phyloP scores from a whole-genome alignment of 1,140 invertebrate genomes.

The Drosophila bocki region DNA sequence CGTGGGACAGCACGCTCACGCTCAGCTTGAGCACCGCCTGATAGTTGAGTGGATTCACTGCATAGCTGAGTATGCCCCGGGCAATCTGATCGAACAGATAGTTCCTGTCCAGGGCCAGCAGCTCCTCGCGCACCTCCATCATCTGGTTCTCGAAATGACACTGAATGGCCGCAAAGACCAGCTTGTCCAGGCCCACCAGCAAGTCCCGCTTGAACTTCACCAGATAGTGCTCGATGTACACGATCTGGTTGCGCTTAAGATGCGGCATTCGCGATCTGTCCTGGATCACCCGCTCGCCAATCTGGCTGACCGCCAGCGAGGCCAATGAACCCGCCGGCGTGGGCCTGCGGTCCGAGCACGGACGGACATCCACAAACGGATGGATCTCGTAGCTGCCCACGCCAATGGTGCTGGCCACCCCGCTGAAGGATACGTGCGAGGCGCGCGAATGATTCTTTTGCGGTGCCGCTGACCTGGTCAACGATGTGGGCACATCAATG shows the following conservation, averaged over 20 bases:
- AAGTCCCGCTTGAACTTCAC: conserved; percentile 81
- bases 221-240: conserved; percentile 78
- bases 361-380: conserved; percentile 74
- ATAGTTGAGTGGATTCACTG: conserved; percentile 68
- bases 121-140: conserved; percentile 77
- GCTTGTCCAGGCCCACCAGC: conserved; percentile 69
- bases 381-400: conserved; percentile 78
- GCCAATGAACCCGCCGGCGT: conserved; percentile 78
- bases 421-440: conserved; percentile 74
- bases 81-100: conserved; percentile 68
- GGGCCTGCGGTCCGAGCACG: conserved; percentile 56
- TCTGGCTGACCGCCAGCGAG: conserved; percentile 67
- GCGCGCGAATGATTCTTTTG: conserved; percentile 50
- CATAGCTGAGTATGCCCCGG: conserved; percentile 69
- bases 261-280: conserved; percentile 60
- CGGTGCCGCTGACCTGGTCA: conserved; percentile 4
- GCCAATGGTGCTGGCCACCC: conserved; percentile 70
- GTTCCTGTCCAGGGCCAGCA: conserved; percentile 62
- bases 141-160: conserved; percentile 77
- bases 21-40: conserved; percentile 64
- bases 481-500: conserved; percentile 48
- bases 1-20: conserved; percentile 64
- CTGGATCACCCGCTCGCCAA: conserved; percentile 59
- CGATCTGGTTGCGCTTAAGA: conserved; percentile 63
- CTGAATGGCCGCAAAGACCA: conserved; percentile 76